Evolutionary conservation across 2,113 vertebrate genomes (phyloP), one percentile per base, ranked within the genome.

Genomic region (Prietella phreatophila): DNA sequence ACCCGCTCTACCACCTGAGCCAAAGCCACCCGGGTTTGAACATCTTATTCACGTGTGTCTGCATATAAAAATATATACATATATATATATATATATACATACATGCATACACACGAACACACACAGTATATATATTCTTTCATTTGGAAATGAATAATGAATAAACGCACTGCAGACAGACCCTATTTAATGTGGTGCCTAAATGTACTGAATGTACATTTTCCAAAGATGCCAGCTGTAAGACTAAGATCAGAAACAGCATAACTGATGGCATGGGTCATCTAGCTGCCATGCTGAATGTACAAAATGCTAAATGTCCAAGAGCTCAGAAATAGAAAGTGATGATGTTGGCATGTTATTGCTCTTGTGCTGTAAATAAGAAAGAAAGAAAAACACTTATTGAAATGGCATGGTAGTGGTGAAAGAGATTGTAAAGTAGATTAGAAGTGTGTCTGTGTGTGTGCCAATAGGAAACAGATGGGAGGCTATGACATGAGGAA

Each of bases 391-490:
- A 63, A 73, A 47, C 27, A 78, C 4, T 14, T 11, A 17, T 27
- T 88, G 67, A 83, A 25, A 83, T 65, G 30, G 13, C 20, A 17
- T 5, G 19, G 17, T 13, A 63, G 19, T 80, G 47, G 39, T 36
- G 33, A 89, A 84, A 53, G 78, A 84, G 88, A 91, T 83, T 71
- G 81, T 87, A 86, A 88, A 86, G 82, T 67, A 83, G 84, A 84
- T 86, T 69, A 84, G 33, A 84, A 39, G 17, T 60, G 75, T 80
- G 7, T 47, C 5, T 47, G 42, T 47, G 42, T 47, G 5, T 88
- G 39, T 56, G 78, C 27, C 33, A 60, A 83, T 73, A 90, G 89
- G 87, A 91, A 91, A 90, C 90, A 89, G 89, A 91, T 91, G 89
- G 87, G 42, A 63, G 71, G 42, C 55, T 86, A 36, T 19, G 39